Evolutionary conservation across 2,113 vertebrate species (phyloP).

Genomic region (Oreochromis spilurus): DNA sequence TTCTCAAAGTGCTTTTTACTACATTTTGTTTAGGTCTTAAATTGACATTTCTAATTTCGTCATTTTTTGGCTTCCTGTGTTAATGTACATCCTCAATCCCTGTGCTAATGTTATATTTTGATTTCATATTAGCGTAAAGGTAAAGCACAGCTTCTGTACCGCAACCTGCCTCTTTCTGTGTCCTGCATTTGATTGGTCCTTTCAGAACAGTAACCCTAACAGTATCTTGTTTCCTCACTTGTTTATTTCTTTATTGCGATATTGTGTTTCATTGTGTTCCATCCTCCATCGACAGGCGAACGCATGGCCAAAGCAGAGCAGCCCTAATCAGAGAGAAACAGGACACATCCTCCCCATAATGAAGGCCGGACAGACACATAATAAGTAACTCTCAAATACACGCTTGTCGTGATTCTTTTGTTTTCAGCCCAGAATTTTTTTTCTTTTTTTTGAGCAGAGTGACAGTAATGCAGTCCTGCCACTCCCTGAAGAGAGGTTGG

Average conservation of each 20-base stretch:
- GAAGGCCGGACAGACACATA: conserved; percentile 5
- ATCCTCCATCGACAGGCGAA: neutral
- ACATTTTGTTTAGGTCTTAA: neutral
- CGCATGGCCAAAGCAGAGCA: neutral
- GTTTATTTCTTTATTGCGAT: neutral
- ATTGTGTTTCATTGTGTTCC: neutral
- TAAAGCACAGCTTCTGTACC: neutral
- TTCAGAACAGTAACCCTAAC: neutral
- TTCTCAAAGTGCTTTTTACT: neutral
- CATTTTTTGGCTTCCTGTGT: neutral
- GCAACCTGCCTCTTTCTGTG: neutral
- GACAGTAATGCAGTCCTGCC: conserved; percentile 61
- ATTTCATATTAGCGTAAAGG: neutral
- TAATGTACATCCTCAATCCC: neutral
- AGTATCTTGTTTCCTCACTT: neutral
- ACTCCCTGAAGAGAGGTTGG: conserved; percentile 40
- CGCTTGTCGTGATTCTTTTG: conserved; percentile 16
- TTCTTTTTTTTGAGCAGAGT: conserved; percentile 20
- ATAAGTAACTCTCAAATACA: conserved; percentile 4
- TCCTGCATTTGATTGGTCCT: neutral
- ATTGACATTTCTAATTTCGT: neutral
- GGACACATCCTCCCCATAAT: conserved; percentile 7
- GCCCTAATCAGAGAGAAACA: conserved; percentile 17
- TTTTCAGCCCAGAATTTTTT: conserved; percentile 17
- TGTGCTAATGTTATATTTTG: neutral